Evolutionary conservation across 2,888 invertebrate species (phyloP).

Genomic region (Chloroclystis v-ata): DNA sequence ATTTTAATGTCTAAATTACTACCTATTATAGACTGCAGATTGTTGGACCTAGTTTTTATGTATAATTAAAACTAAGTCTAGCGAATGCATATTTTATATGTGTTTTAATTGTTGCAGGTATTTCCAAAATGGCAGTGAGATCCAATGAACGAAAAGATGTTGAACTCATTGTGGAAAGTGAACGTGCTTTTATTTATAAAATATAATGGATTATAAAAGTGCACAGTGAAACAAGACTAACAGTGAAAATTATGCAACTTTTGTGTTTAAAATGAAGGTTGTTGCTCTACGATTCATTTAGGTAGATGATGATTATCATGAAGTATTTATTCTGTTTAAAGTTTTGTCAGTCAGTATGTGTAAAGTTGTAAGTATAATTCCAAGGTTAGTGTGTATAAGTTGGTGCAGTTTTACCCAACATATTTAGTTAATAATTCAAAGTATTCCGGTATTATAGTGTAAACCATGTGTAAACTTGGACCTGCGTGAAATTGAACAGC

Average conservation of each 20-base stretch:
- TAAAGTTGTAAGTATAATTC: neutral
- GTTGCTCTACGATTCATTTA: neutral
- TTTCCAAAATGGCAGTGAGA: slow-evolving; percentile 10
- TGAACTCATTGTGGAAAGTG: slow-evolving; percentile 25
- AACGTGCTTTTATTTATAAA: slow-evolving; percentile 17
- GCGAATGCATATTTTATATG: slow-evolving; percentile 8
- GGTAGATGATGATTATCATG: neutral
- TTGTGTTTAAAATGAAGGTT: neutral
- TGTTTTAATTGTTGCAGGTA: slow-evolving; percentile 57
- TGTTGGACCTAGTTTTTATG: too few species aligned
- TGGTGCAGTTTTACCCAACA: neutral
- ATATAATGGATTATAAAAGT: too few species aligned
- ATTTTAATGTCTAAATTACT: too few species aligned
- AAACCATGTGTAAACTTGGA: neutral
- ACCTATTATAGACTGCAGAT: too few species aligned
- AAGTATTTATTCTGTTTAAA: neutral
- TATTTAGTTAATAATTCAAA: slow-evolving; percentile 34
- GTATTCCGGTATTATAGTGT: slow-evolving; percentile 27
- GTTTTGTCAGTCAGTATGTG: neutral
- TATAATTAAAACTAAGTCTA: neutral
- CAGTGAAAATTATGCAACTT: neutral
- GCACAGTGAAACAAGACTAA: slow-evolving; percentile 46
- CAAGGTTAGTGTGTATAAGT: neutral
- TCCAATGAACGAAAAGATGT: neutral
- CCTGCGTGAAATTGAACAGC: neutral